Evolutionary conservation across 2,113 vertebrate genomes (phyloP), one percentile per base, ranked within the genome.

Genomic region (Serinus canaria): DNA sequence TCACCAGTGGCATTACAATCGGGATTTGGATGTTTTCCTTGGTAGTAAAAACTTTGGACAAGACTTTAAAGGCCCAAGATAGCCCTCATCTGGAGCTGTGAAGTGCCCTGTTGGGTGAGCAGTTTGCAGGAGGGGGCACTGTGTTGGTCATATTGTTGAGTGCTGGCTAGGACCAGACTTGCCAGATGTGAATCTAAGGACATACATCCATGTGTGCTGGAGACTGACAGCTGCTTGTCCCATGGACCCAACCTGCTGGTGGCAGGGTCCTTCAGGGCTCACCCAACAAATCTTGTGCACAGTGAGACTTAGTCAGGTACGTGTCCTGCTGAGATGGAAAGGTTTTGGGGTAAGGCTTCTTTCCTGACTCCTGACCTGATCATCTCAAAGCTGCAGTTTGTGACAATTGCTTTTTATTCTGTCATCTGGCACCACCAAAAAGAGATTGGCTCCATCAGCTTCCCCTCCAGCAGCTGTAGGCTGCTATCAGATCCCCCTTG

Each of bases 281-380:
- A 6, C 18, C 8, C 41, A 37, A 13, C 33, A 73, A 59, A 12
- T n/a, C 20, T 30, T 2, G 6, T n/a, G 15, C 17, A 18, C 24
- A 33, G 22, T 12, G 9, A 22, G 20, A 9, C 35, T 77, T 50
- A 37, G 9, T 77, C 31, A 77, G 30, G 13, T 77, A n/a, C 3
- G 4, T 0, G 3, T 50, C 28, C 25, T 2, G 3, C 11, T 0
- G 0, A 64, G 11, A 41, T 19, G 39, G 37, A 60, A 11, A 41
- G 37, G 24, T 74, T 79, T 30, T 6, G 5, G 21, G 15, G 4
- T 23, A 55, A 30, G 18, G 16, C 31, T 78, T 84, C 28, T 52
- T 64, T 46, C 64, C 46, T 60, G 41, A 25, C n/a, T 90, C 17
- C 16, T 7, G 2, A 15, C 28, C 17, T 28, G 31, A 76, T 33